Base-by-base conservation (phyloP, 2,888 invertebrate genomes). In the Linnaemya tessellans region DNA sequence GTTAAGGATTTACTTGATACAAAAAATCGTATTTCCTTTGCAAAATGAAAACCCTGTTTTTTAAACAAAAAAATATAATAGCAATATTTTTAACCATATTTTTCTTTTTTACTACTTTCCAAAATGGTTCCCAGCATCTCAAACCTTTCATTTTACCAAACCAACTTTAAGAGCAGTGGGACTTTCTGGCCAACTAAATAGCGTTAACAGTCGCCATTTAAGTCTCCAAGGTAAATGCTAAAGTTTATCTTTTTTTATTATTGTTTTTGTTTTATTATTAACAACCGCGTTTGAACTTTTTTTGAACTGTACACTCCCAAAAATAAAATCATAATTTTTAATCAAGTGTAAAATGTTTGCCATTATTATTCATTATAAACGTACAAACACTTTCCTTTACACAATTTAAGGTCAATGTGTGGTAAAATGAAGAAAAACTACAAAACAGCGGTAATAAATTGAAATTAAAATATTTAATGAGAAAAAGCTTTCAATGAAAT, bases 401-500 rank as follows among this genome's bases (percentile, higher is more conserved):
- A n/a, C 20, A 20, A 25, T 22, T 56, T 3, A 56, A 56, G 25
- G 54, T 25, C 54, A 56, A 56, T 54, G 10, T 51, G 20, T 51
- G 20, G 51, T n/a, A 4, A 46, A n/a, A 46, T 7, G n/a, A 4
- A 7, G n/a, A 77, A 67, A 18, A 51, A 9, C 11, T n/a, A n/a
- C n/a, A n/a, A n/a, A 46, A 11, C 13, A 18, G 25, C 13, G 58
- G 58, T 67, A 67, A 67, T 56, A 58, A 58, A 75, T 56, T 75
- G 25, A 65, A 54, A 75, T 30, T 54, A 18, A 43, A 65, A 46
- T 54, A 20, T 49, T 60, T 18, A 67, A 51, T 10, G 43, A 49
- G 10, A 22, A 46, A 56, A 77, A 77, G 38, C 49, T 68, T 78
- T 78, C 25, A 68, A 49, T 49, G 49, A 49, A 68, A 78, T 68